A percentile compares a stretch with the other conserved stretches of the same genome.
These are phyloP conservation scores for Lerema accius DNA, from an alignment of 1,140 invertebrate species.

Conservation along the genomic window DNA sequence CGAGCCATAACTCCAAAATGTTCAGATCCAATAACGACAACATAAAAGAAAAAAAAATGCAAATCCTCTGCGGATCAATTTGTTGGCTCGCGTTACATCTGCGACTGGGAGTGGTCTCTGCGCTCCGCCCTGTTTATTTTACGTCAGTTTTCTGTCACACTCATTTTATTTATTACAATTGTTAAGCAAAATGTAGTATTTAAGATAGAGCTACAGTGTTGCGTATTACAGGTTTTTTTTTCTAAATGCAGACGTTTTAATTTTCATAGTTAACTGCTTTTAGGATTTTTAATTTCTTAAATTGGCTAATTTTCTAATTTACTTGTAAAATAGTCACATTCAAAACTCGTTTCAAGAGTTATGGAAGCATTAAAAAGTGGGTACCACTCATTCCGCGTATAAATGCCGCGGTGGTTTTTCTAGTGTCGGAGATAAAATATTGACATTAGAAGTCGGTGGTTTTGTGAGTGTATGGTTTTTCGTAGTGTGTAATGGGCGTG, in stretches of 20 bases:
- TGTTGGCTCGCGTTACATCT: conserved; percentile 48
- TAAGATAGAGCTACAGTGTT: not conserved
- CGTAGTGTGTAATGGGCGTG: conserved; percentile 55
- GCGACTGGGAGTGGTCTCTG: conserved; percentile 53
- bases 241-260: not conserved
- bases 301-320: too few species aligned
- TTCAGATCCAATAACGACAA: conserved; percentile 24
- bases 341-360: not conserved
- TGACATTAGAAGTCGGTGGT: conserved; percentile 5
- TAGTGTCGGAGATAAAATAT: conserved; percentile 15
- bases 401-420: not conserved
- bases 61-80: conserved; percentile 57
- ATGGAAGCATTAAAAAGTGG: not conserved
- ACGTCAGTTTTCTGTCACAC: conserved; percentile 36
- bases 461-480: conserved; percentile 42
- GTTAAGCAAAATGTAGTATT: not conserved
- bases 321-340: not conserved
- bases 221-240: not conserved
- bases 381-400: not conserved
- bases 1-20: conserved; percentile 4
- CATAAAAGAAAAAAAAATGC: conserved; percentile 44
- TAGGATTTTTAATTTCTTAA: too few species aligned
- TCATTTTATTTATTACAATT: conserved; percentile 3
- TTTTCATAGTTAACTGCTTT: too few species aligned
- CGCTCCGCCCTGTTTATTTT: conserved; percentile 48